phyloP scores from a whole-genome alignment of 2,113 vertebrate species.

The Aptenodytes forsteri region DNA sequence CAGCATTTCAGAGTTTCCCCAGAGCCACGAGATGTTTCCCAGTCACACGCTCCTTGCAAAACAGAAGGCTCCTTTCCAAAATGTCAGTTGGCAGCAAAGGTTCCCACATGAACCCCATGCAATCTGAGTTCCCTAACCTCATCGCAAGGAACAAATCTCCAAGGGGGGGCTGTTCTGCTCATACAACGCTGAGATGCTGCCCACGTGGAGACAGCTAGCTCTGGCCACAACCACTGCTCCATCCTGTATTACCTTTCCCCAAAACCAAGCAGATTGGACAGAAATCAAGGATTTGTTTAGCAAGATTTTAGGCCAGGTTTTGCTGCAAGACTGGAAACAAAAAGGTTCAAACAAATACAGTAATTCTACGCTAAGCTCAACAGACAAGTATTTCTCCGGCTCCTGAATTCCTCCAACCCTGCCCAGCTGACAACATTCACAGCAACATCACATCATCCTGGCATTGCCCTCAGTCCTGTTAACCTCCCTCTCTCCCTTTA shows the following conservation, averaged over 20 bases:
- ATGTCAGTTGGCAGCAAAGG: background rate
- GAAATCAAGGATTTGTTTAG: background rate
- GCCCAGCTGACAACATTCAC: background rate
- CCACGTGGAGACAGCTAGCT: background rate
- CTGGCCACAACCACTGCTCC: background rate
- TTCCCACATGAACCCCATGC: background rate
- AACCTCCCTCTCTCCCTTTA: background rate
- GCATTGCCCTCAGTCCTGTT: background rate
- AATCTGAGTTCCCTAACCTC: background rate
- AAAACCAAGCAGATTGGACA: background rate
- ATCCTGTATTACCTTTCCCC: background rate
- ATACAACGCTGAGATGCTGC: background rate
- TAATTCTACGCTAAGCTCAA: background rate
- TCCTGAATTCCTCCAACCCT: background rate
- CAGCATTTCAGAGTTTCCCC: background rate
- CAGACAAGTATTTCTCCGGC: background rate
- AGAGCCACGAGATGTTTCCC: background rate
- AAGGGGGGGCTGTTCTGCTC: background rate
- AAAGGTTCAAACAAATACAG: background rate
- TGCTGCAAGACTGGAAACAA: background rate
- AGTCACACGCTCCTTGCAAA: background rate
- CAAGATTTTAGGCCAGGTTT: background rate
- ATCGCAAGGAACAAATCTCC: background rate
- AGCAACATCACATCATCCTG: background rate
- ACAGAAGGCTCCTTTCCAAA: background rate